Conservation (phyloP, 2,888 invertebrate species). For the Macropis europaea region DNA sequence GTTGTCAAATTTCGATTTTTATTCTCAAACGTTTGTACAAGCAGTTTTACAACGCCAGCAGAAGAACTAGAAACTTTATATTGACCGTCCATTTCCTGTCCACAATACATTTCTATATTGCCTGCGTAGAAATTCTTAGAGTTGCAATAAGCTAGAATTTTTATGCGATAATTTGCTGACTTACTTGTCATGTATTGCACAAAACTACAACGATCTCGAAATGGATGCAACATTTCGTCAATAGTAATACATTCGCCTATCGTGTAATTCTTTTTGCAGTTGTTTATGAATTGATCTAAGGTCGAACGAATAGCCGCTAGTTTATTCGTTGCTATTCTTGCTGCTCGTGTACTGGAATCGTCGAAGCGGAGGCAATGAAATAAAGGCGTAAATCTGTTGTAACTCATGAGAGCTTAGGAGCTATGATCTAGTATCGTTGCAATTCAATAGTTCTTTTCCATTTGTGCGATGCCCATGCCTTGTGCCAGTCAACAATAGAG, state of each 20-base stretch:
- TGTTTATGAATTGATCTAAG: not conserved
- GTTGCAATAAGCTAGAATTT: not conserved
- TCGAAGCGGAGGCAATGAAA: not conserved
- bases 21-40: not conserved
- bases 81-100: not conserved
- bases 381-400: not conserved
- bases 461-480: not conserved
- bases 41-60: not conserved
- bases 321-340: not conserved
- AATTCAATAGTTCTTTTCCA: not conserved
- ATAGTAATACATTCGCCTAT: not conserved
- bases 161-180: not conserved
- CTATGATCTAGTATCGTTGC: not conserved
- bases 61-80: not conserved
- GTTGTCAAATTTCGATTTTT: not conserved
- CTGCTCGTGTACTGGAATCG: not conserved
- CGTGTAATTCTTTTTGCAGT: conserved; percentile 1
- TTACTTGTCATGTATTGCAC: conserved; percentile 2
- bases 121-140: not conserved
- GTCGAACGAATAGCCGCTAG: not conserved
- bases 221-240: not conserved
- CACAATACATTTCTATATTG: conserved; percentile 6
- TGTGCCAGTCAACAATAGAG: not conserved
- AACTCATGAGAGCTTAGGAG: not conserved
- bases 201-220: conserved; percentile 5